Evolutionary conservation across 2,888 invertebrate species (phyloP).

Genomic region (Lordiphosa fenestrarum): DNA sequence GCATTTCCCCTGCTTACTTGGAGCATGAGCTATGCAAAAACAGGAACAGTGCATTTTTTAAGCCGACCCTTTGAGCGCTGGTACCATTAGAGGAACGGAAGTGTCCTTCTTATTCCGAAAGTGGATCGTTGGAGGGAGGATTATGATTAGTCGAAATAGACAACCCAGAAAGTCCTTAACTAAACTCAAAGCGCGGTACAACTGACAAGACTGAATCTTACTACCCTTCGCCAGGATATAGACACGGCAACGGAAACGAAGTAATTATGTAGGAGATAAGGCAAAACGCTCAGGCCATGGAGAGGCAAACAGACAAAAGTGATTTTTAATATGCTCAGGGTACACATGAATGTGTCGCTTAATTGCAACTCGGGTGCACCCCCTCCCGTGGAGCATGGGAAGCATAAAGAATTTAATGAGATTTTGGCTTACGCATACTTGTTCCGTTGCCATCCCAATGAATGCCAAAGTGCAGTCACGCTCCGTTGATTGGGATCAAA

Average conservation of each 20-base stretch:
- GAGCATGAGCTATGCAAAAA: too few relatives aligned
- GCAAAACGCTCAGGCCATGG: neutral
- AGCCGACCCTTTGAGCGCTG: too few relatives aligned
- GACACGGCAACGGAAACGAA: conserved; percentile 9
- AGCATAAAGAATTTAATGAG: conserved; percentile 37
- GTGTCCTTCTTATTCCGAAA: too few relatives aligned
- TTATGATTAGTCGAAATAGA: too few relatives aligned
- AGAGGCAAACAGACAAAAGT: conserved; percentile 23
- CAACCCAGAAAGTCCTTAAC: too few relatives aligned
- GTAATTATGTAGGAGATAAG: conserved; percentile 13
- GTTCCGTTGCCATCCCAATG: conserved; percentile 10
- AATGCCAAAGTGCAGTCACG: conserved; percentile 28
- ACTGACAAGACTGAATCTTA: neutral
- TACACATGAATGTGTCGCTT: conserved; percentile 37
- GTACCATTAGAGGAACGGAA: too few relatives aligned
- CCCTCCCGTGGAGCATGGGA: conserved; percentile 1
- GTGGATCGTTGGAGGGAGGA: too few relatives aligned
- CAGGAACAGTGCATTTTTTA: too few relatives aligned
- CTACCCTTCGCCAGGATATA: neutral
- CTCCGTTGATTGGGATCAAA: conserved; percentile 15
- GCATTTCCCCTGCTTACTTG: too few relatives aligned
- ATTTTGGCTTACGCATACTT: conserved; percentile 35
- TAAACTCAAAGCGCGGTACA: neutral
- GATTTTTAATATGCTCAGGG: conserved; percentile 37
- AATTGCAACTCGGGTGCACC: conserved; percentile 31